Conservation (phyloP, 2,888 invertebrate species). For the Luffia ferchaultella region DNA sequence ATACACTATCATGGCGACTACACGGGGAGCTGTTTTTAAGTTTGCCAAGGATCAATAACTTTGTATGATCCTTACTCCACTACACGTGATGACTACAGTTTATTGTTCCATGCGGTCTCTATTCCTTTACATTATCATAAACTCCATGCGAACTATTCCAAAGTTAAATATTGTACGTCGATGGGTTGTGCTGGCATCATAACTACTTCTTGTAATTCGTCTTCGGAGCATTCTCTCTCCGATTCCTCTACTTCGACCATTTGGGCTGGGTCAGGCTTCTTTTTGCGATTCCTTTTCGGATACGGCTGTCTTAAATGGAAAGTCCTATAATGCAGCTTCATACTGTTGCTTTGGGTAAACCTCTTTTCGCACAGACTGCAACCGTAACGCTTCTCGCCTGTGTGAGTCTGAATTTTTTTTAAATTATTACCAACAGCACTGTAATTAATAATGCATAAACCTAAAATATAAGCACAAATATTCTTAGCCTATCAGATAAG, state of each 20-base stretch:
- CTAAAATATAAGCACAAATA: no score
- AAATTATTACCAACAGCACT: no score
- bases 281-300: constrained; percentile 36
- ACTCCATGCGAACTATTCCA: no score
- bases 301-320: constrained; percentile 51
- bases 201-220: neutral
- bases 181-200: neutral
- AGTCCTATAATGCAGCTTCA: constrained; percentile 49
- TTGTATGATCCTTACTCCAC: no score
- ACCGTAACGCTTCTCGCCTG: constrained; percentile 18
- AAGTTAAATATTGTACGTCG: neutral
- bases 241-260: neutral
- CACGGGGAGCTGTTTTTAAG: no score
- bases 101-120: no score
- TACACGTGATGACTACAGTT: no score
- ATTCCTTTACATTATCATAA: no score
- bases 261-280: neutral
- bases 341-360: constrained; percentile 54
- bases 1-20: no score
- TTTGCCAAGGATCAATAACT: no score
- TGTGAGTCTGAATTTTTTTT: constrained; percentile 47
- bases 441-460: no score
- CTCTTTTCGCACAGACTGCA: constrained; percentile 45
- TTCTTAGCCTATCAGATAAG: no score
- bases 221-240: neutral